Evolutionary conservation across 2,113 vertebrate genomes (phyloP), one percentile per base, ranked within the genome.

Genomic region (Sigmodon hispidus): DNA sequence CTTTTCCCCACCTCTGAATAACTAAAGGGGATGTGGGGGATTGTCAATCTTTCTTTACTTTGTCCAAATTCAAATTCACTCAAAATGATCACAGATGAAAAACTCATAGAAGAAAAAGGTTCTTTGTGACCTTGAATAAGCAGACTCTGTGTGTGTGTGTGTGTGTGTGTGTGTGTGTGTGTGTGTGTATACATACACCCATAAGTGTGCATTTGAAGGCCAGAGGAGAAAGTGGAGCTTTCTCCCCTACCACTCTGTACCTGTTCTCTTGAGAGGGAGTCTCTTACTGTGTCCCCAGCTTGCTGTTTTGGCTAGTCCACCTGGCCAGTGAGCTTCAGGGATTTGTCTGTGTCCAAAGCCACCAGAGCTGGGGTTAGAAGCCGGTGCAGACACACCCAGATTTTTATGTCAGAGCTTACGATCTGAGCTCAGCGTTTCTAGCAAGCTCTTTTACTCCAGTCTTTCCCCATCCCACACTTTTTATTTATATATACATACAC

Each of bases 301-400:
- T 9, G 10, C 34, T 57, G 77, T n/a, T 80, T n/a, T 5, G 1
- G 6, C 55, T 73, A 29, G 36, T 40, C 22, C 29, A 36, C 22
- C 55, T 61, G 55, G 6, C 24, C 55, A 15, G 5, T 13, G 36
- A 81, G 55, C 19, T 59, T 34, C 55, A 29, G 12, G 36, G 57
- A 43, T 3, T 36, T 57, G 11, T 6, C 55, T 40, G 17, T 59
- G 24, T 43, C 7, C 24, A 5, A 13, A 3, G 0, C 7, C n/a
- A 43, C 80, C 7, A 7, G 40, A 84, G 40, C 15, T 63, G 81
- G 40, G 57, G 13, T 83, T 31, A 21, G n/a, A 84, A 9, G 57
- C 40, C 81, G 31, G 13, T 63, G 57, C 1, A 31, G 81, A 63
- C 57, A 63, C 0, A 2, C 40, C n/a, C 40, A 45, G 40, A 31